phyloP scores from a whole-genome alignment of 2,797 vertebrate species.

The Clamator glandarius region DNA sequence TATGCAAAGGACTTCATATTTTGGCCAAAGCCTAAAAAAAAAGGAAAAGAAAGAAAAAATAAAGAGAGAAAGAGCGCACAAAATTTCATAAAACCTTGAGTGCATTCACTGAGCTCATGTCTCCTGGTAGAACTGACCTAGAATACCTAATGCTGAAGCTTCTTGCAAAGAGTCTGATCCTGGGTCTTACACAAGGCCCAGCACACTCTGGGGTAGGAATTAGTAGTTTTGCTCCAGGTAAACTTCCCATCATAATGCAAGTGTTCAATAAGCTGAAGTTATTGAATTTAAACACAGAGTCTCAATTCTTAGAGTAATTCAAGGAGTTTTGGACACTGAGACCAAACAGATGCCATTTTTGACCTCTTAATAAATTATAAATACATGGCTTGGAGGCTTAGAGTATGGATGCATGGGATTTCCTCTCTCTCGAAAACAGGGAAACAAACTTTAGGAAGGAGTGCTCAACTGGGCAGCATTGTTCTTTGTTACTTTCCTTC shows the following conservation, averaged over 20 bases:
- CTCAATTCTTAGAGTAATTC: neutral
- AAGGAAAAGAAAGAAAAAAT: neutral
- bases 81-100: neutral
- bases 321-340: neutral
- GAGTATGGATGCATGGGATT: neutral
- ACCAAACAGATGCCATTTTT: conserved; percentile 27
- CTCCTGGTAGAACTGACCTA: neutral
- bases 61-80: neutral
- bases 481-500: conserved; percentile 30
- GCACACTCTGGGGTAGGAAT: neutral
- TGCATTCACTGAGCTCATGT: neutral
- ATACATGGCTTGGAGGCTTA: neutral
- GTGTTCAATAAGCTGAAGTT: conserved; percentile 48
- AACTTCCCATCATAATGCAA: conserved; percentile 28
- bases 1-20: neutral
- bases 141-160: neutral
- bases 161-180: neutral
- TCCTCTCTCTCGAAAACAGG: neutral
- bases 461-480: neutral
- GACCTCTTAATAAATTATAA: conserved; percentile 54
- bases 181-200: neutral
- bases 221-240: conserved; percentile 19
- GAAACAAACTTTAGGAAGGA: neutral
- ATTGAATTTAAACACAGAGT: conserved; percentile 27
- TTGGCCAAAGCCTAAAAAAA: neutral